These are phyloP conservation scores for Epistrophe eligans DNA, from an alignment of 2,888 invertebrate genomes.

Conservation along the genomic window DNA sequence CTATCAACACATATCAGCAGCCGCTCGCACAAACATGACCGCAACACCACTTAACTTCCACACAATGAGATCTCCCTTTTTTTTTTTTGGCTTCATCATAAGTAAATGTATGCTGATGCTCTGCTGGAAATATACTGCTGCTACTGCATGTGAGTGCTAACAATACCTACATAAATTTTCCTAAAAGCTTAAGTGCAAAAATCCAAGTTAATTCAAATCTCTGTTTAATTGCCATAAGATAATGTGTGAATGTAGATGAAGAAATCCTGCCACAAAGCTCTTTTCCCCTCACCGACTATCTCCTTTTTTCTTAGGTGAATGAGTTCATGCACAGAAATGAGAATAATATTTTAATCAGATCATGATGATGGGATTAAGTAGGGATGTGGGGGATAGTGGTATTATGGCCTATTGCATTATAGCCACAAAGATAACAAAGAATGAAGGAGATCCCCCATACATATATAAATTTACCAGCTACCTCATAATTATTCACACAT, in stretches of 20 bases:
- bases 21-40: constrained; percentile 63
- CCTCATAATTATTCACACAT: constrained; percentile 73
- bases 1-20: constrained; percentile 57
- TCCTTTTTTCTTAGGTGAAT: background rate
- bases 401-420: constrained; percentile 20
- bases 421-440: constrained; percentile 20
- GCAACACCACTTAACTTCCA: constrained; percentile 58
- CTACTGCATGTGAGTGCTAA: constrained; percentile 26
- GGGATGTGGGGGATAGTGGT: background rate
- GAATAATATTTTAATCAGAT: constrained; percentile 47
- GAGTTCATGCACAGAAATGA: constrained; percentile 31
- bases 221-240: constrained; percentile 71
- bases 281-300: background rate
- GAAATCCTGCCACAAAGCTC: constrained; percentile 42
- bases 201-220: constrained; percentile 74
- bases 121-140: background rate
- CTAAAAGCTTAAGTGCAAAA: constrained; percentile 70
- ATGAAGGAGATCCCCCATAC: background rate
- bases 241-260: constrained; percentile 52
- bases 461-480: constrained; percentile 1
- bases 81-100: background rate
- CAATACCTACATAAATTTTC: constrained; percentile 45
- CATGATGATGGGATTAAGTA: constrained; percentile 4
- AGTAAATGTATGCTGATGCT: background rate
- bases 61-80: constrained; percentile 11